Percentiles rank a stretch among this genome's conserved stretches.
Evolutionary conservation across 1,140 invertebrate genomes (phyloP).

Genomic region (Macrotrachela quadricornifera): DNA sequence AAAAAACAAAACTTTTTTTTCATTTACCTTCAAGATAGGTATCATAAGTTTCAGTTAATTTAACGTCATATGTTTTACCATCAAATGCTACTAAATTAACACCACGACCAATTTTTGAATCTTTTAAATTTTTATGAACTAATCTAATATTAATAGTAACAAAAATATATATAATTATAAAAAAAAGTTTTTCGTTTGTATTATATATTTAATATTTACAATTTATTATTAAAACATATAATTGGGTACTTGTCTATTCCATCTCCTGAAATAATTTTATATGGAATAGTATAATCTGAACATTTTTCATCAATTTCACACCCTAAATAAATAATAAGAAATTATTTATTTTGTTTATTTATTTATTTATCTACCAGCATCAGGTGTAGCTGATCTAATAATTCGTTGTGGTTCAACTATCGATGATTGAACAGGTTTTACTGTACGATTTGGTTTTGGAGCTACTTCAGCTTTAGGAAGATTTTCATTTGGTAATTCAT

Average conservation of each 20-base stretch:
- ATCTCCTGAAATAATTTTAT: conserved; percentile 17
- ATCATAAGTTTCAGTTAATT: conserved; percentile 15
- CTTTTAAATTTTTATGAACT: conserved; percentile 11
- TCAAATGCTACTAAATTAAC: conserved; percentile 16
- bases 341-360: neutral
- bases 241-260: conserved; percentile 12
- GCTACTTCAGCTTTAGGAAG: neutral
- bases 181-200: neutral
- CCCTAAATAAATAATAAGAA: neutral
- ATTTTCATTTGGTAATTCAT: neutral
- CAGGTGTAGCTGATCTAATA: neutral
- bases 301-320: conserved; percentile 11
- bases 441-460: neutral
- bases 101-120: conserved; percentile 16
- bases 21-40: conserved; percentile 18
- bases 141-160: conserved; percentile 12
- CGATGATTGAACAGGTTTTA: neutral
- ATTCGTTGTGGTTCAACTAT: neutral
- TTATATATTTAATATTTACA: conserved; percentile 11
- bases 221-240: conserved; percentile 16
- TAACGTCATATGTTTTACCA: conserved; percentile 14
- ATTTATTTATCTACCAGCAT: neutral
- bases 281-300: conserved; percentile 12
- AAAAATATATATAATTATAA: neutral
- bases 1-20: neutral